Percentiles rank a stretch among this genome's conserved stretches.
These are phyloP conservation scores for Argya squamiceps DNA, from an alignment of 2,797 vertebrate species.

Conservation along the genomic window DNA sequence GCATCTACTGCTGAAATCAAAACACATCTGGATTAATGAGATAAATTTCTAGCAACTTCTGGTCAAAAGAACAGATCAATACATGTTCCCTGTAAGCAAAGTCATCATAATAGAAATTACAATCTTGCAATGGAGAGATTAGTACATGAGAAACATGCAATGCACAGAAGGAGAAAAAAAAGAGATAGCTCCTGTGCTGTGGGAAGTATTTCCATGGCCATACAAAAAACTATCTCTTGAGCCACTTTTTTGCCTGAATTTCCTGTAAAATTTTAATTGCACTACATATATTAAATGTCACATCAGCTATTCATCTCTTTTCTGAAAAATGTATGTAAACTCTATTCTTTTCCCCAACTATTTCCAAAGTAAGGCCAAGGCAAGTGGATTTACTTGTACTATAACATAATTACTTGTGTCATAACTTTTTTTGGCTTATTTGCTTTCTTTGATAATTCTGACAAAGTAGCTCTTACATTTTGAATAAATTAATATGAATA, in stretches of 20 bases:
- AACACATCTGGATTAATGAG: neutral
- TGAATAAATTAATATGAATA: conserved; percentile 56
- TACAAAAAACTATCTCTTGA: neutral
- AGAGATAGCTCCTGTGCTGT: neutral
- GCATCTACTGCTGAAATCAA: neutral
- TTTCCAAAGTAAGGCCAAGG: neutral
- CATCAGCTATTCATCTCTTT: neutral
- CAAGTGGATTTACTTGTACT: neutral
- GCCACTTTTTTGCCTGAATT: neutral
- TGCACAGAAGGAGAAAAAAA: neutral
- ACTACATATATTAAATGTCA: neutral
- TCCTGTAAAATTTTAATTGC: neutral
- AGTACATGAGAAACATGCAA: neutral
- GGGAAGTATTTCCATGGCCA: neutral
- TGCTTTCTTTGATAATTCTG: conserved; percentile 27
- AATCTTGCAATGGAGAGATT: neutral
- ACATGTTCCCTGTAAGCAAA: neutral
- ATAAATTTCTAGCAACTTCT: neutral
- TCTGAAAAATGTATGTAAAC: neutral
- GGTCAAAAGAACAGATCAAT: neutral
- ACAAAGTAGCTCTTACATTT: conserved; percentile 51
- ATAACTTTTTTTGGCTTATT: conserved; percentile 35
- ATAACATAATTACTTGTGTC: neutral
- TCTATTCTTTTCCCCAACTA: neutral
- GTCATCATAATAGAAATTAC: neutral